Conservation (phyloP, 2,113 vertebrate genomes). For the Xiphias gladius region DNA sequence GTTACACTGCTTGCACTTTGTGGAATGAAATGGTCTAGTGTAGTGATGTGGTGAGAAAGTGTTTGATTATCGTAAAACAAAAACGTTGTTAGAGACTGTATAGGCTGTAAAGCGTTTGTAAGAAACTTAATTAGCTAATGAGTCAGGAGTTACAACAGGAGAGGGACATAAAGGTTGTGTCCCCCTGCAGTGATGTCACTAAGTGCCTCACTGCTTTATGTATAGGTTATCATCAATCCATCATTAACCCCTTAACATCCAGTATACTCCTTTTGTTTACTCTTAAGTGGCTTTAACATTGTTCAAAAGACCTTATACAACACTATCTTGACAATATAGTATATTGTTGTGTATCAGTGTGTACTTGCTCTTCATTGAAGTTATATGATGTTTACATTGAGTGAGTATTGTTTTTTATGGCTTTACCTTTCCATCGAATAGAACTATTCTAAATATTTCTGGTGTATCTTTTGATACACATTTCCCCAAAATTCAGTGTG, state of each 20-base stretch:
- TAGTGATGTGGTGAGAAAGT: not conserved
- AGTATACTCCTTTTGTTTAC: not conserved
- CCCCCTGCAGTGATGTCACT: conserved; percentile 30
- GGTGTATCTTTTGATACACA: not conserved
- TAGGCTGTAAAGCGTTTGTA: not conserved
- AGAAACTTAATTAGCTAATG: conserved; percentile 10
- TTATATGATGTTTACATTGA: not conserved
- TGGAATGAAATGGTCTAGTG: not conserved
- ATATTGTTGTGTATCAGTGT: not conserved
- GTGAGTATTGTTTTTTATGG: not conserved
- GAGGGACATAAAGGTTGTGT: not conserved
- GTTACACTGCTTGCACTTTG: not conserved
- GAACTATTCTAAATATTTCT: not conserved
- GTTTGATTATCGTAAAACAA: not conserved
- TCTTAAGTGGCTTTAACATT: not conserved
- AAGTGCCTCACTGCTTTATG: not conserved
- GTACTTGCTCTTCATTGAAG: not conserved
- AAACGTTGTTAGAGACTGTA: too few relatives aligned
- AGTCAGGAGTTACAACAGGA: conserved; percentile 26
- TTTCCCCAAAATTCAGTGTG: not conserved
- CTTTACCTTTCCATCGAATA: not conserved
- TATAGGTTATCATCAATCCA: not conserved
- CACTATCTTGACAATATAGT: too few relatives aligned
- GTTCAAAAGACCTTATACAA: not conserved
- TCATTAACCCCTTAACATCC: not conserved